Base-by-base conservation (phyloP, 35 echinoderm and acorn worm species). In the Stichopus chloronotus region DNA sequence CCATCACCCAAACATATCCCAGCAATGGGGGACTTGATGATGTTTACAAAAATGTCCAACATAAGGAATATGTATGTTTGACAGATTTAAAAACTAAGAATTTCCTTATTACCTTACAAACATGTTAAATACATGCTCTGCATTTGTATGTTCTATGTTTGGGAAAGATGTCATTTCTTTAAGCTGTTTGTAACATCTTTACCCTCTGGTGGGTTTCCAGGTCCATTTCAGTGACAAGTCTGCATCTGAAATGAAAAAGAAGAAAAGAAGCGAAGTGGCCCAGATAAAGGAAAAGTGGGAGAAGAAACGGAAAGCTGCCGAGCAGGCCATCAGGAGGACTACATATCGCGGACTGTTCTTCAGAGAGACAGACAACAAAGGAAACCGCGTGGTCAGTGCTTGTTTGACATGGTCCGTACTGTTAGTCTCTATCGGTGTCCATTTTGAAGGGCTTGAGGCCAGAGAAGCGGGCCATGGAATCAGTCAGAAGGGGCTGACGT, bases 201-300 rank as follows among this genome's bases (percentile, higher is more conserved):
- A 43, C 30, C 3, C 30, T 43, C 30, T 43, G 30, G 30, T 43
- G 30, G 30, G 30, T 43, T 16, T 43, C 30, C 12, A 92, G 91
- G 55, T 92, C n/a, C 56, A 92, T 92, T 92, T 82, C 53, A 63
- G 56, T 16, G 91, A 92, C 30, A 53, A 83, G 22, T 79, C 82
- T 58, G 82, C 82, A 85, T 5, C 55, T 19, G 82, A 85, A 58
- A 85, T 58, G 19, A 85, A 85, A 23, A 85, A 85, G 55, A 85
- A 85, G 55, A 85, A 85, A 85, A 56, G 82, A 4, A 85, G 24
- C 4, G 82, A 58, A 12, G 58, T 92, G 52, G 78, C 91, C 8
- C 57, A 69, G 76, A 30, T 83, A 12, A 92, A 84, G 56, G 56
- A 83, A 25, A 82, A 83, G 25, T 68, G 77, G 81, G 57, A 92